phyloP scores from a whole-genome alignment of 2,113 vertebrate genomes.

The Plecotus auritus region DNA sequence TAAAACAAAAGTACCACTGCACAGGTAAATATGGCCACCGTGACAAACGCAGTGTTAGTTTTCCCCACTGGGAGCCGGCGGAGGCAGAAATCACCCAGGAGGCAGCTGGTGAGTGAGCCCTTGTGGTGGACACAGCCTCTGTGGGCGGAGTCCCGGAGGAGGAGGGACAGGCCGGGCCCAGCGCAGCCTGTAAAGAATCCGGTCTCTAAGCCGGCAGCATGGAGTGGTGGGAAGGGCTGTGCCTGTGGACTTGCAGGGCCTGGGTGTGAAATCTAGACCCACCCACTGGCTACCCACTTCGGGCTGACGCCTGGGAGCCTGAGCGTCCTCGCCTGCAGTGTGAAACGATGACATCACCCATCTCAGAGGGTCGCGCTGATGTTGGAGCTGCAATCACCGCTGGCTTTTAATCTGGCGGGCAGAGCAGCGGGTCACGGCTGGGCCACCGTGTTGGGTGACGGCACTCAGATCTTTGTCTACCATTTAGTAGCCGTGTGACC shows the following conservation, averaged over 20 bases:
- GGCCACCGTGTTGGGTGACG: not conserved
- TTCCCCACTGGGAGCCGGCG: not conserved
- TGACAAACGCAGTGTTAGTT: not conserved
- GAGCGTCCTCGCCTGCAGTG: not conserved
- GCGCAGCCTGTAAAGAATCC: not conserved
- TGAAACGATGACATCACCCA: not conserved
- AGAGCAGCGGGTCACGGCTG: not conserved
- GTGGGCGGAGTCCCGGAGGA: accelerated
- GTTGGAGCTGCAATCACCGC: not conserved
- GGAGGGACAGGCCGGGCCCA: not conserved
- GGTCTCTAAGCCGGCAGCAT: not conserved
- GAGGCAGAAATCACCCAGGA: not conserved
- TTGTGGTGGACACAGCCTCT: too few species aligned
- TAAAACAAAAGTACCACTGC: not conserved
- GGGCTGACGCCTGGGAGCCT: not conserved
- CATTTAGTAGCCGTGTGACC: not conserved
- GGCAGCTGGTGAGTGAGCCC: not conserved
- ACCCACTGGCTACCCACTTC: not conserved
- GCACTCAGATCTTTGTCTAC: not conserved
- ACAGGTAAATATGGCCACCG: not conserved
- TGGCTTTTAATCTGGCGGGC: not conserved
- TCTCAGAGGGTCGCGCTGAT: accelerated
- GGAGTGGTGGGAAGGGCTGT: not conserved
- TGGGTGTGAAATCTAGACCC: not conserved
- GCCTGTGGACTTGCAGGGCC: not conserved